Conservation (phyloP, 1,140 invertebrate genomes). For the Drosophila parvula region DNA sequence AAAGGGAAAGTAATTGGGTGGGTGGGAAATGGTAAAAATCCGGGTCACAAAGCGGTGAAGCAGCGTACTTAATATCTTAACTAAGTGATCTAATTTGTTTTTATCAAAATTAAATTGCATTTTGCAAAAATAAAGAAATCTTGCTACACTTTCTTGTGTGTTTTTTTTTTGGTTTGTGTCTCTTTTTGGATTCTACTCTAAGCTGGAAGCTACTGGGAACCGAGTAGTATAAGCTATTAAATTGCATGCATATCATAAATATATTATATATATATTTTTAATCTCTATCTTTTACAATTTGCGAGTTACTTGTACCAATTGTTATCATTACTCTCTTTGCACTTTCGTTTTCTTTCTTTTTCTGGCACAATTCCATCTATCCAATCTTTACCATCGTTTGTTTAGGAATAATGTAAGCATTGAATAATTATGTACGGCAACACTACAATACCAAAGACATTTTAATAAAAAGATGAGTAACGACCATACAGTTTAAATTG, state of each 20-base stretch:
- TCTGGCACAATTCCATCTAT: not conserved
- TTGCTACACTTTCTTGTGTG: constrained; percentile 25
- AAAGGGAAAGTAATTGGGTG: constrained; percentile 13
- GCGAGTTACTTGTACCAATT: constrained; percentile 2
- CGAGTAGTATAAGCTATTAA: constrained; percentile 13
- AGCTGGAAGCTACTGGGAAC: constrained; percentile 47
- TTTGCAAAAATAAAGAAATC: constrained; percentile 48
- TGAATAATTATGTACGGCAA: constrained; percentile 33
- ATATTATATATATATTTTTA: constrained; percentile 5
- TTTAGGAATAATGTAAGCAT: constrained; percentile 2
- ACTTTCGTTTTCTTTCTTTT: constrained; percentile 10
- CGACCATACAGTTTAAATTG: too few species aligned
- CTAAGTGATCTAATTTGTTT: constrained; percentile 27
- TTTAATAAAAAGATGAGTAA: too few species aligned
- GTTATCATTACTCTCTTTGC: not conserved
- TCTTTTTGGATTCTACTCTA: constrained; percentile 14
- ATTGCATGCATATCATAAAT: constrained; percentile 28
- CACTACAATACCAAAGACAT: constrained; percentile 14
- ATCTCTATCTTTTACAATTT: constrained; percentile 14
- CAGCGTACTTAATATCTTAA: constrained; percentile 21
- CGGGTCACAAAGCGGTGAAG: constrained; percentile 8
- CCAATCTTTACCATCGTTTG: not conserved
- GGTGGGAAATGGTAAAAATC: constrained; percentile 4
- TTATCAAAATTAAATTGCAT: constrained; percentile 40
- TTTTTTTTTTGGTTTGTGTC: not conserved